Percentiles rank a stretch among this genome's conserved stretches.
These are phyloP conservation scores for Pterostichus madidus DNA, from an alignment of 2,888 invertebrate genomes.

Conservation along the genomic window DNA sequence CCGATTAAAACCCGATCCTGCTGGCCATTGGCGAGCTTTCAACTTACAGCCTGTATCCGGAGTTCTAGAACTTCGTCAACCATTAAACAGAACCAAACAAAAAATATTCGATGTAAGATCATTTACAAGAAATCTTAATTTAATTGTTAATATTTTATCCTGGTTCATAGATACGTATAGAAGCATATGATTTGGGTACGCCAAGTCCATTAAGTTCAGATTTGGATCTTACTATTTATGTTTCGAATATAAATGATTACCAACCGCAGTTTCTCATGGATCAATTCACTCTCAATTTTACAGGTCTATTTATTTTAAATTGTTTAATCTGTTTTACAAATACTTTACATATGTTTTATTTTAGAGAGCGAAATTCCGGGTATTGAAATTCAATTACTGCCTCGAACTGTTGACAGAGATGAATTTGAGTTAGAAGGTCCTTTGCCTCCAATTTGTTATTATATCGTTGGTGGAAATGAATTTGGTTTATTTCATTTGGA, in stretches of 20 bases:
- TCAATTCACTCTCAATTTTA: slow-evolving; percentile 86
- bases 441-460: slow-evolving; percentile 93
- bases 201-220: slow-evolving; percentile 93
- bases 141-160: not conserved
- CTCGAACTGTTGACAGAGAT: slow-evolving; percentile 91
- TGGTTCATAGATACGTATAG: slow-evolving; percentile 87
- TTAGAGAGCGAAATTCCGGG: slow-evolving; percentile 82
- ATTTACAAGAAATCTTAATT: not conserved
- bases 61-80: slow-evolving; percentile 84
- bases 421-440: slow-evolving; percentile 89
- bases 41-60: slow-evolving; percentile 89
- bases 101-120: slow-evolving; percentile 89
- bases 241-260: slow-evolving; percentile 93
- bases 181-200: slow-evolving; percentile 92
- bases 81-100: slow-evolving; percentile 90
- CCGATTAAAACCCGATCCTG: slow-evolving; percentile 88
- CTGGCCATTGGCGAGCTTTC: slow-evolving; percentile 91
- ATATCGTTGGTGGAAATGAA: slow-evolving; percentile 91
- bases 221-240: slow-evolving; percentile 91
- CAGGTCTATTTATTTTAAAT: slow-evolving; percentile 76
- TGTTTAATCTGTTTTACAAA: slow-evolving; percentile 16
- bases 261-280: slow-evolving; percentile 91
- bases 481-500: slow-evolving; percentile 86
- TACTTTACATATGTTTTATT: slow-evolving; percentile 29
- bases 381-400: slow-evolving; percentile 84